These are phyloP conservation scores for Mionectes macconnelli DNA, from an alignment of 2,113 vertebrate genomes.

Conservation along the genomic window DNA sequence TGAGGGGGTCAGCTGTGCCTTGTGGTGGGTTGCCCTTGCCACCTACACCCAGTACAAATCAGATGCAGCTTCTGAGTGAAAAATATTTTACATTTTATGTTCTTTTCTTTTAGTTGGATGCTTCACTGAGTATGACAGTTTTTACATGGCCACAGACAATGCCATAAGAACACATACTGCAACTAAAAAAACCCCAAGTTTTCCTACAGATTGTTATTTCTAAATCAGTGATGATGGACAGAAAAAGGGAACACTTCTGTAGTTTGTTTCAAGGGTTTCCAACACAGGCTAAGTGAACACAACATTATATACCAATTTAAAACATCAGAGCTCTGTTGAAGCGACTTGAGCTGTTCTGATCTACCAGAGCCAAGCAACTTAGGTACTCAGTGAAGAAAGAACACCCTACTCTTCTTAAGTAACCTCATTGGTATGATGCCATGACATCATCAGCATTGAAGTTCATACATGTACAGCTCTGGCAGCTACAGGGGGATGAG, in stretches of 20 bases:
- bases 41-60: neutral
- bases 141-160: neutral
- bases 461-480: rapidly evolving
- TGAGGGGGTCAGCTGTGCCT: neutral
- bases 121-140: neutral
- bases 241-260: neutral
- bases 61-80: neutral
- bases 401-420: rapidly evolving
- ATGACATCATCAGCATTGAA: neutral
- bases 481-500: neutral
- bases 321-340: neutral
- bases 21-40: neutral
- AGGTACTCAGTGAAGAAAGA: neutral
- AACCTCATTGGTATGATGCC: neutral
- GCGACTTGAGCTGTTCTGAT: neutral
- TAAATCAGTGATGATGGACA: neutral
- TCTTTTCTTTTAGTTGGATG: neutral
- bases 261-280: neutral
- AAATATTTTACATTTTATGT: neutral
- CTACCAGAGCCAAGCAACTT: neutral
- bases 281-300: neutral
- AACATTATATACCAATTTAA: neutral
- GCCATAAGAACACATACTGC: neutral
- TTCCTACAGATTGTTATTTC: rapidly evolving
- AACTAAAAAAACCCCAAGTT: neutral